Conservation (phyloP, 2,797 vertebrate species). For the Streptopelia turtur region DNA sequence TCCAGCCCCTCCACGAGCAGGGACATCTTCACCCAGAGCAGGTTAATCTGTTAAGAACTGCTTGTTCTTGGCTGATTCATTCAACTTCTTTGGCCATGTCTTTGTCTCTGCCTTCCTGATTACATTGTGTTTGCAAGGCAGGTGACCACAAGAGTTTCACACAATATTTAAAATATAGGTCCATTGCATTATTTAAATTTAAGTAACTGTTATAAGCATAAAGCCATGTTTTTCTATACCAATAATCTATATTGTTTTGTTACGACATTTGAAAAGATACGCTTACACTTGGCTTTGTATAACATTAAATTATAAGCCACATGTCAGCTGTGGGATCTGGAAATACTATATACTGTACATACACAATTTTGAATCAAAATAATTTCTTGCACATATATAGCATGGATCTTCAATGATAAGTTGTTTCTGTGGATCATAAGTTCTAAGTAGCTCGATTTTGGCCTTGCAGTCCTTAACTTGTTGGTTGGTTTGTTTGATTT, state of each 20-base stretch:
- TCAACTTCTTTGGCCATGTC: neutral
- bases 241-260: neutral
- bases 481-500: slow-evolving; percentile 66
- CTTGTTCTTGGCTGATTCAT: neutral
- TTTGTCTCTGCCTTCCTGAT: neutral
- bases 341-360: neutral
- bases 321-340: neutral
- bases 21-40: too few relatives aligned
- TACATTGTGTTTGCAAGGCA: neutral
- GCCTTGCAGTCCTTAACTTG: slow-evolving; percentile 85
- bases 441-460: slow-evolving; percentile 93
- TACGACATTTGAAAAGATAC: neutral
- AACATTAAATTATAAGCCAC: neutral
- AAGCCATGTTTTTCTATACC: neutral
- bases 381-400: slow-evolving; percentile 86
- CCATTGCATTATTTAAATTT: neutral
- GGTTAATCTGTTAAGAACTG: neutral
- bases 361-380: neutral
- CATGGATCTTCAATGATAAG: slow-evolving; percentile 94
- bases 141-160: neutral
- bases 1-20: too few relatives aligned
- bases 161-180: neutral
- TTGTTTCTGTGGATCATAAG: slow-evolving; percentile 91
- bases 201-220: neutral
- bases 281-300: neutral